Evolutionary conservation across 2,113 vertebrate species (phyloP).

Genomic region (Hyperoodon ampullatus): DNA sequence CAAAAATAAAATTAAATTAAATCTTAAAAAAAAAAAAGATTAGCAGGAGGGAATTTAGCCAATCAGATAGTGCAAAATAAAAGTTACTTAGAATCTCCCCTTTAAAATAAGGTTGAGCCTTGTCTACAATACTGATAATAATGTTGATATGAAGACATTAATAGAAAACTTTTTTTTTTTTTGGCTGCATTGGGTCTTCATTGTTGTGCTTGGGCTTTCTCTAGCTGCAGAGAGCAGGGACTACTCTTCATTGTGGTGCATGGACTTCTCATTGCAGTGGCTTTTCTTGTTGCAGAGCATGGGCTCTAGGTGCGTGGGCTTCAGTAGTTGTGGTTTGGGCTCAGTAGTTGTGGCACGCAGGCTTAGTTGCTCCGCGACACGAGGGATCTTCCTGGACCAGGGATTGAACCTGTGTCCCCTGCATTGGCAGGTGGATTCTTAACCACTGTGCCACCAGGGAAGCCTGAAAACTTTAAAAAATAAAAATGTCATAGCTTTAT

Average conservation of each 20-base stretch:
- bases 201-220: not conserved
- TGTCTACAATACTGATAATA: not conserved
- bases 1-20: too few relatives aligned
- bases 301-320: not conserved
- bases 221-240: rapidly evolving
- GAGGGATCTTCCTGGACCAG: too few relatives aligned
- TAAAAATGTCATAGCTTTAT: not conserved
- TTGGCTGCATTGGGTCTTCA: too few relatives aligned
- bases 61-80: not conserved
- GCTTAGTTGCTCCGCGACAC: not conserved
- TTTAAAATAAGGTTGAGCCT: not conserved
- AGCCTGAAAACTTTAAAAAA: not conserved
- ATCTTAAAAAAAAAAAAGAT: not conserved
- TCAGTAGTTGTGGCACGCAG: rapidly evolving
- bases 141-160: not conserved
- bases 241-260: too few relatives aligned
- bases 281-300: not conserved
- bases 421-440: too few relatives aligned
- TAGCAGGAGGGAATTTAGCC: not conserved
- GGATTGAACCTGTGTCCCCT: too few relatives aligned
- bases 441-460: not conserved
- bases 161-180: not conserved
- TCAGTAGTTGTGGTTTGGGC: too few relatives aligned
- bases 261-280: not conserved
- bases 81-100: not conserved